Base-by-base conservation (phyloP, 2,113 vertebrate species). In the Saguinus midas region DNA sequence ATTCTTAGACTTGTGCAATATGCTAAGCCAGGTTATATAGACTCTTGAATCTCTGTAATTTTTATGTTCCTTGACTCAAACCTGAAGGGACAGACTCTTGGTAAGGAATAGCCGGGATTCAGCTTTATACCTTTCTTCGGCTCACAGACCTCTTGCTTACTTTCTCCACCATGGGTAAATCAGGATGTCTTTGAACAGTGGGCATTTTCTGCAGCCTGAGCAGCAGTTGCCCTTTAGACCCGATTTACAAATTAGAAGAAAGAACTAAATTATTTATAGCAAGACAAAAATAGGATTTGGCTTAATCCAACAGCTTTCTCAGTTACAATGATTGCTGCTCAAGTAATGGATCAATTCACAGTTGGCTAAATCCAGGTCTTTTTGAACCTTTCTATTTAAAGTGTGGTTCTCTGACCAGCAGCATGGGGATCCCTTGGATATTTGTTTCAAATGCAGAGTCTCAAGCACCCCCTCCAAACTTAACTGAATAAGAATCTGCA, bases 191-290 rank as follows among this genome's bases (percentile, higher is more conserved):
- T 98, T 98, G 97, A 97, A 90, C 80, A 98, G 97, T 12, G 0
- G 57, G 32, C 80, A 93, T 98, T 97, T 98, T 94, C 79, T 97
- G 90, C 25, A 89, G 52, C 58, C 52, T 96, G 45, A 95, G 70
- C 35, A 97, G 90, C 80, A 97, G 91, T 97, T 98, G 96, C 98
- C 98, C 90, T 95, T 98, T 98, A 94, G 78, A 76, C 68, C 89
- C 87, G 94, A 96, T 97, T 98, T 98, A 98, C 97, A 98, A 97
- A 98, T 98, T 97, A 97, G 95, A 95, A 97, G 97, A 68, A 98
- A 97, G 87, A 96, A 97, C 94, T 98, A 81, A 95, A 97, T 98
- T 97, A 98, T 98, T 98, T 98, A 97, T 96, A 80, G 27, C 20
- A 70, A 50, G 43, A 35, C 25, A 82, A 88, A 95, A 87, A 72